phyloP scores from a whole-genome alignment of 2,113 vertebrate genomes.

The Candoia aspera region DNA sequence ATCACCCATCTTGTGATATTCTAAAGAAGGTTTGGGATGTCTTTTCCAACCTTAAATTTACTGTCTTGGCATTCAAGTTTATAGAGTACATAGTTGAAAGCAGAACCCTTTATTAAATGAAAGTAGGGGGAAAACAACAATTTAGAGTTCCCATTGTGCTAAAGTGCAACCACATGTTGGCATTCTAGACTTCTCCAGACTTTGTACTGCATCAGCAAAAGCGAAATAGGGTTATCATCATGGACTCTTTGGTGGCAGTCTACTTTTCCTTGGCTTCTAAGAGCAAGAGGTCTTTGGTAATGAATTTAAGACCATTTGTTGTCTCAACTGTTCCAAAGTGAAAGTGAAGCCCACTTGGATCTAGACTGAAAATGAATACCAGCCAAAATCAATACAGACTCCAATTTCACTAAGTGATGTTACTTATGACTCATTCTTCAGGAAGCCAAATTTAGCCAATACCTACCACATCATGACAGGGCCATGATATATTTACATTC shows the following conservation, averaged over 20 bases:
- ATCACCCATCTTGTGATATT: constrained; percentile 25
- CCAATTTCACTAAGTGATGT: constrained; percentile 47
- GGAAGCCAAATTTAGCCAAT: constrained; percentile 47
- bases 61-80: constrained; percentile 43
- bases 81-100: constrained; percentile 39
- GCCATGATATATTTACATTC: constrained; percentile 45
- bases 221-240: constrained; percentile 46
- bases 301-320: constrained; percentile 50
- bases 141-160: constrained; percentile 55
- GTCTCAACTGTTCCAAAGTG: constrained; percentile 43
- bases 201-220: constrained; percentile 59
- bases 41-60: constrained; percentile 39
- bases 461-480: constrained; percentile 25
- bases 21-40: background rate
- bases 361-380: constrained; percentile 29
- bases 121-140: constrained; percentile 46
- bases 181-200: constrained; percentile 27
- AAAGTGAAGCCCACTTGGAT: constrained; percentile 58
- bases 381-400: constrained; percentile 66
- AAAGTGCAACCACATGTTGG: constrained; percentile 62
- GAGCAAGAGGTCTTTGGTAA: constrained; percentile 52
- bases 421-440: constrained; percentile 47
- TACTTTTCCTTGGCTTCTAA: constrained; percentile 42
- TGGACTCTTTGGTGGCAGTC: constrained; percentile 27
- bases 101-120: constrained; percentile 57